Evolutionary conservation across 2,797 vertebrate species (phyloP).

Genomic region (Myotis daubentonii): DNA sequence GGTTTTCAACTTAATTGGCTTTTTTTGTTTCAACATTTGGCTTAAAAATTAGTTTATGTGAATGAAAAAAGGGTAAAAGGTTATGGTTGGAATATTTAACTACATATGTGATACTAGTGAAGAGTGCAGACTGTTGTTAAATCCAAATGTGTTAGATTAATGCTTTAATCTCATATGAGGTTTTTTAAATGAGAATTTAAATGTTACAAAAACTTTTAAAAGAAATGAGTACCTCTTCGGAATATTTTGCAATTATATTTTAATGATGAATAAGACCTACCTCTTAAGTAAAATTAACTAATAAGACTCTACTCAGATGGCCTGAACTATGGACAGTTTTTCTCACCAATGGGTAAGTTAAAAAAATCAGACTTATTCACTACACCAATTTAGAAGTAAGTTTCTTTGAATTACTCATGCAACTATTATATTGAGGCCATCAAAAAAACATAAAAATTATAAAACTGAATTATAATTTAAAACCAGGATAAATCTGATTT

Average conservation of each 20-base stretch:
- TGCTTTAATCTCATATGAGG: constrained; percentile 27
- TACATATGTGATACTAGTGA: constrained; percentile 13
- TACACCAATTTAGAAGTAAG: constrained; percentile 15
- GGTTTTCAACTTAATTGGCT: constrained; percentile 53
- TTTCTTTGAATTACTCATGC: constrained; percentile 47
- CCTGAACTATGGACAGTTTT: constrained; percentile 52
- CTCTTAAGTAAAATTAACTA: constrained; percentile 49
- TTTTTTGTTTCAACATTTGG: constrained; percentile 34
- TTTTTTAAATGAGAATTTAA: constrained; percentile 48
- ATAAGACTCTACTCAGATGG: constrained; percentile 3
- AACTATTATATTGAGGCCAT: constrained; percentile 37
- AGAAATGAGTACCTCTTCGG: constrained; percentile 22
- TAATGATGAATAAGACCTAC: constrained; percentile 50
- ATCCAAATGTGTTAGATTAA: constrained; percentile 37
- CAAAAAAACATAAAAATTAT: constrained; percentile 33
- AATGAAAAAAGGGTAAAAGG: neutral
- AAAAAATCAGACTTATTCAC: constrained; percentile 57
- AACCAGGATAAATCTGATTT: constrained; percentile 43
- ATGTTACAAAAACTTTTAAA: constrained; percentile 30
- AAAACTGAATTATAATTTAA: constrained; percentile 26
- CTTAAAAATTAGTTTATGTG: constrained; percentile 51
- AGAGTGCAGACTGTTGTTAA: constrained; percentile 29
- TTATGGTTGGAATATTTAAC: constrained; percentile 36
- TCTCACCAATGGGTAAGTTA: constrained; percentile 51
- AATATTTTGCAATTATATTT: constrained; percentile 52